Conservation (phyloP, 2,113 vertebrate species). For the Xiphophorus maculatus region DNA sequence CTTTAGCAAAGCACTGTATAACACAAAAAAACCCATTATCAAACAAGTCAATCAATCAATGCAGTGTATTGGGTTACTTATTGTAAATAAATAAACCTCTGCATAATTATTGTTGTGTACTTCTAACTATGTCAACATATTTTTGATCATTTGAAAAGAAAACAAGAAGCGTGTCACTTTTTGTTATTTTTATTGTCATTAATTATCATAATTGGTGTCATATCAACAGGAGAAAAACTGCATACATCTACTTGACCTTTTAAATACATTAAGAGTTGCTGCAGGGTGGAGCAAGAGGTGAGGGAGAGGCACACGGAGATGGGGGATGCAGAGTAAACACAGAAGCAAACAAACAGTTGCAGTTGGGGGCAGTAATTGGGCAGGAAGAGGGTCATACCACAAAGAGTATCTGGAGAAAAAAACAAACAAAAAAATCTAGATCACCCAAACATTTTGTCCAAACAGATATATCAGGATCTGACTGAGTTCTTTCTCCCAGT, state of each 20-base stretch:
- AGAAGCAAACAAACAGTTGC: conserved; percentile 84
- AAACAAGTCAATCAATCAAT: too few species aligned
- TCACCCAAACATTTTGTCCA: conserved; percentile 88
- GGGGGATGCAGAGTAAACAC: conserved; percentile 83
- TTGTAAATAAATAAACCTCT: too few species aligned
- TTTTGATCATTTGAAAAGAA: conserved; percentile 24
- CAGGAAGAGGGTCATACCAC: conserved; percentile 86
- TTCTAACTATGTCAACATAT: background rate
- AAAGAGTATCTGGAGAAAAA: conserved; percentile 88
- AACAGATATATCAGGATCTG: conserved; percentile 78
- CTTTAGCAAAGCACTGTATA: too few species aligned
- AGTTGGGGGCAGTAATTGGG: conserved; percentile 78
- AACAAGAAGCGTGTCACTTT: conserved; percentile 43
- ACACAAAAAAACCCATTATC: too few species aligned
- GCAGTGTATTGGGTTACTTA: too few species aligned
- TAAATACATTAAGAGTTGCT: conserved; percentile 96
- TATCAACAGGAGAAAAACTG: conserved; percentile 93
- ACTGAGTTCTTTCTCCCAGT: conserved; percentile 70
- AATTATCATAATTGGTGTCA: conserved; percentile 82
- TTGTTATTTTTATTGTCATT: conserved; percentile 78
- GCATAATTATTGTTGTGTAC: background rate
- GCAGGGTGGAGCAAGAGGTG: conserved; percentile 75
- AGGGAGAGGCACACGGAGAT: conserved; percentile 89
- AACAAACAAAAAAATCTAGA: conserved; percentile 78
- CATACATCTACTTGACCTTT: conserved; percentile 94